Base-by-base conservation (phyloP, 1,140 invertebrate genomes). In the Pogonomyrmex barbatus region DNA sequence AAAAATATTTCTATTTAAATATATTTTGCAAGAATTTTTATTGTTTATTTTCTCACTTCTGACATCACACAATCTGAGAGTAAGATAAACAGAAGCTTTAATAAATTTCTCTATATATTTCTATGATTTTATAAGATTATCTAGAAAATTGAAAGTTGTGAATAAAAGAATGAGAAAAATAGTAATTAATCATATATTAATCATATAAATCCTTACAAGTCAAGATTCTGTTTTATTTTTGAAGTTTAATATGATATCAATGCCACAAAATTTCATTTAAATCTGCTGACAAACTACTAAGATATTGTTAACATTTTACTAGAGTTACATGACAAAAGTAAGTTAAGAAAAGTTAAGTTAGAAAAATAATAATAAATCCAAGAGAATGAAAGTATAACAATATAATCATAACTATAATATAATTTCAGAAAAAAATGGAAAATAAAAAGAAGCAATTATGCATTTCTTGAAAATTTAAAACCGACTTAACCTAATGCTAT, bases 401-500 rank as follows among this genome's bases (percentile, higher is more conserved):
- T 56, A 3, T 54, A 4, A 6, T 56, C 2, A 62, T 33, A 62
- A 33, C 24, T 24, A 24, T 24, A 62, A 14, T 62, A 4, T 58
- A 58, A 2, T 58, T 2, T 3, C 6, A 30, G 9, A 62, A 62
- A 5, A 5, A 62, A 62, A 62, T 62, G 12, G 4, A 47, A 68
- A 4, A 33, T 33, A 24, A 9, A 60, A 33, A 60, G 14, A 71
- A n/a, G 33, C 4, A 58, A 56, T 76, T 73, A 24, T n/a, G 47
- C 12, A 65, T 58, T 33, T 14, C 24, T 2, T 24, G 0, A 2
- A 30, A 56, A 76, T 5, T 30, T n/a, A 83, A 60, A 68, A 63
- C 73, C 52, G 56, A 85, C 85, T 90, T 68, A 87, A 96, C 96
- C 95, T 95, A 87, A 95, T 94, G 87, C 93, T 93, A 86, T 95